Conservation (phyloP, 1,140 invertebrate species). For the Cydia amplana region DNA sequence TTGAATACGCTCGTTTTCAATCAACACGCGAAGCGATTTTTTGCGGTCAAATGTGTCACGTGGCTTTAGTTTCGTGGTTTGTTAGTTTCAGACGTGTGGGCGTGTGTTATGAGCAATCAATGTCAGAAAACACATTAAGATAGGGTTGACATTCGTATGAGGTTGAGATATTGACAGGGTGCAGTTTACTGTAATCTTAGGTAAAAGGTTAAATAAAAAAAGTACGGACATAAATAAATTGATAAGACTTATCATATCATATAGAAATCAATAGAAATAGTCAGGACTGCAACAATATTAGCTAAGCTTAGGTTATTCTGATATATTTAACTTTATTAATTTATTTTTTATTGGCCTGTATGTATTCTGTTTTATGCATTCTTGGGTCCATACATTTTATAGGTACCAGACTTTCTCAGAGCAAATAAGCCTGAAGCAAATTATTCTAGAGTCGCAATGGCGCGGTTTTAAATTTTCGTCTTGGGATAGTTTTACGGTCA, state of each 20-base stretch:
- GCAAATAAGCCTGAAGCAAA: neutral
- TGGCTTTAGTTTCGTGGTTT: conserved; percentile 37
- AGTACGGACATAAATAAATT: too few species aligned
- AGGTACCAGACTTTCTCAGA: neutral
- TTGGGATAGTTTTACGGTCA: neutral
- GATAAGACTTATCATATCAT: too few species aligned
- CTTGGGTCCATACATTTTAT: neutral
- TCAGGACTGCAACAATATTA: too few species aligned
- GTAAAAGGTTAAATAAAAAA: too few species aligned
- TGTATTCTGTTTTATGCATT: too few species aligned
- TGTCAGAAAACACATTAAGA: conserved; percentile 8
- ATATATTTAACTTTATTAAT: too few species aligned
- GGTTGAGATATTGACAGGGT: too few species aligned
- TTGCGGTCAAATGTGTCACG: conserved; percentile 50
- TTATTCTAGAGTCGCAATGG: neutral
- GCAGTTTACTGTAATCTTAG: too few species aligned
- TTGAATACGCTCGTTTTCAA: conserved; percentile 54
- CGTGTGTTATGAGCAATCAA: conserved; percentile 38
- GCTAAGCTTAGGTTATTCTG: too few species aligned
- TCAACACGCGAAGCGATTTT: conserved; percentile 46
- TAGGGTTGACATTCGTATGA: too few species aligned
- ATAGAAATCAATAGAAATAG: too few species aligned
- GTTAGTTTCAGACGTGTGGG: conserved; percentile 41
- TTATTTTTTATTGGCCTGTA: too few species aligned
- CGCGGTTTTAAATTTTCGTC: neutral